A percentile compares a stretch with the other conserved stretches of the same genome.
Evolutionary conservation across 2,888 invertebrate species (phyloP).

Genomic region (Graphium colonna): DNA sequence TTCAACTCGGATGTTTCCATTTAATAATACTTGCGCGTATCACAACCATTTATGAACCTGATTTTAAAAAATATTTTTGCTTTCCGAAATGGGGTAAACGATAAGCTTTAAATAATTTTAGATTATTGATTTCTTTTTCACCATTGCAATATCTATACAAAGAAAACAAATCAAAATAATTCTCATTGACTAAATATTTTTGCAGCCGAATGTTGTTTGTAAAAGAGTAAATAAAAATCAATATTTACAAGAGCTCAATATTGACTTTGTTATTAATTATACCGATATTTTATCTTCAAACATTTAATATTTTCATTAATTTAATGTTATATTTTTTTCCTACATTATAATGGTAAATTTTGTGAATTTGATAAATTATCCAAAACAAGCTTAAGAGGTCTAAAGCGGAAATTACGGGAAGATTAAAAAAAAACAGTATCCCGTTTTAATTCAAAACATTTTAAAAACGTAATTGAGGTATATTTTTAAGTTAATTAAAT

Average conservation of each 20-base stretch:
- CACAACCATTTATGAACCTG: too few species aligned
- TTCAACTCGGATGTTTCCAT: too few species aligned
- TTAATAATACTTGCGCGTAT: too few species aligned
- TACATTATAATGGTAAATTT: not conserved
- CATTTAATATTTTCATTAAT: not conserved
- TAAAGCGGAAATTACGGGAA: not conserved
- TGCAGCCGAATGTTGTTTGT: too few species aligned
- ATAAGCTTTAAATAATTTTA: too few species aligned
- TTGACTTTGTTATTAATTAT: not conserved
- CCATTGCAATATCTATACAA: too few species aligned
- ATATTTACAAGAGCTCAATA: not conserved
- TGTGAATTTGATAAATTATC: not conserved
- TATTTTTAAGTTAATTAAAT: constrained; percentile 5
- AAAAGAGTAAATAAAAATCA: not conserved
- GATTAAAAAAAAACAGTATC: not conserved
- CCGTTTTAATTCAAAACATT: not conserved
- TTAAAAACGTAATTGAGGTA: not conserved
- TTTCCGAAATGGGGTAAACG: too few species aligned
- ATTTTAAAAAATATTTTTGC: too few species aligned
- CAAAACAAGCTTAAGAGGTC: not conserved
- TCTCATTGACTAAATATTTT: too few species aligned
- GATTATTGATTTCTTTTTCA: too few species aligned
- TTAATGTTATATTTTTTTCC: not conserved
- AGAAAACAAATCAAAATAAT: too few species aligned
- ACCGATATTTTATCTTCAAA: not conserved